Evolutionary conservation across 2,113 vertebrate genomes (phyloP).

Genomic region (Leptocoma aspasia): DNA sequence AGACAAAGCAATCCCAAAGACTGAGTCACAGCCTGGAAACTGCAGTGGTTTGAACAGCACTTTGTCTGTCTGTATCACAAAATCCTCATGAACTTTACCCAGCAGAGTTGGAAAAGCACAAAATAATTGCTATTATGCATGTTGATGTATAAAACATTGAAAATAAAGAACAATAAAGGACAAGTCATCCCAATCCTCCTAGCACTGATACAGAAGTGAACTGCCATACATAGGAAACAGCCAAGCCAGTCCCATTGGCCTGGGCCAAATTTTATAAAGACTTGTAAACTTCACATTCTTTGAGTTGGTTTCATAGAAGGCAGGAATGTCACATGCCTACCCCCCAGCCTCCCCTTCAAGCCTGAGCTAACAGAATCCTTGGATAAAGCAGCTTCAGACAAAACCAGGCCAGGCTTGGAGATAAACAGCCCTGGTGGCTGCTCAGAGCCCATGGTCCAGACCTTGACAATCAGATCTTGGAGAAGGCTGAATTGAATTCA

Average conservation of each 20-base stretch:
- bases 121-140: neutral
- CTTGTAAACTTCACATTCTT: neutral
- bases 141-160: neutral
- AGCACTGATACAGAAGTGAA: neutral
- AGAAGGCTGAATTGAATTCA: too few species aligned
- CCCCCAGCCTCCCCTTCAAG: neutral
- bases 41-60: neutral
- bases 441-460: neutral
- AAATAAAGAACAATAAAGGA: neutral
- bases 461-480: neutral
- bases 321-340: neutral
- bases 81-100: neutral
- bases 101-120: neutral
- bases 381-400: neutral
- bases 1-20: neutral
- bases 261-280: neutral
- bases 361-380: neutral
- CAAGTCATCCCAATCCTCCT: neutral
- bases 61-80: neutral
- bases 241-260: neutral
- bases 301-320: neutral
- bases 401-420: neutral
- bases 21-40: neutral
- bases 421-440: neutral
- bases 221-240: neutral